These are phyloP conservation scores for Nasonovia ribisnigri DNA, from an alignment of 2,888 invertebrate species.

Conservation along the genomic window DNA sequence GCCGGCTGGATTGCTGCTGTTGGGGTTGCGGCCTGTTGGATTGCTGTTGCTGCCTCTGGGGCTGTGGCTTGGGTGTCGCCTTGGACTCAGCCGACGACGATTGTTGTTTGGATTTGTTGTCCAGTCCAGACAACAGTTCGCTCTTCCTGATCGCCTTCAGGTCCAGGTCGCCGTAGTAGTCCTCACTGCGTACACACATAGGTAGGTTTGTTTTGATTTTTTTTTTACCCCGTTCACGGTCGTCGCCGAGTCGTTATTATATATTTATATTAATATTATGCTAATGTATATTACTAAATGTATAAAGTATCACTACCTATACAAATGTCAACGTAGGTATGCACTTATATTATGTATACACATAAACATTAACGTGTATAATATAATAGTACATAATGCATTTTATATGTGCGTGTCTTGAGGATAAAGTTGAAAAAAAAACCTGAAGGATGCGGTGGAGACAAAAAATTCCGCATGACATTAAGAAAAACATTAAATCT, in stretches of 20 bases:
- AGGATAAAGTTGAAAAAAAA: background rate
- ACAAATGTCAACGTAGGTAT: background rate
- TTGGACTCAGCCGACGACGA: conserved; percentile 72
- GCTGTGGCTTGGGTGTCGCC: conserved; percentile 69
- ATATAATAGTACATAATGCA: background rate
- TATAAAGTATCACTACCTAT: background rate
- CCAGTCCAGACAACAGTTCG: conserved; percentile 87
- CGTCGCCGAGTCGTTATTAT: background rate
- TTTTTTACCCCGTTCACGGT: conserved; percentile 23
- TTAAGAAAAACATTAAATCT: background rate
- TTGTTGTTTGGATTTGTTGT: conserved; percentile 70
- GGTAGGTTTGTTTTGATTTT: conserved; percentile 44
- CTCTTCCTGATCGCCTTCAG: conserved; percentile 95
- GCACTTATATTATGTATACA: background rate
- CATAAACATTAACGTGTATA: background rate
- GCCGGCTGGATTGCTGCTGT: conserved; percentile 52
- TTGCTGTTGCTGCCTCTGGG: conserved; percentile 66
- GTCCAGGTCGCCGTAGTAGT: conserved; percentile 96
- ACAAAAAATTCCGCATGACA: background rate
- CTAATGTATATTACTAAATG: background rate
- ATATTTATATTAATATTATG: background rate
- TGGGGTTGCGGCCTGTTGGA: conserved; percentile 53
- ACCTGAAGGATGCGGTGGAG: background rate
- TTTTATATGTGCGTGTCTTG: background rate
- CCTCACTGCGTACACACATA: conserved; percentile 81